Conservation (phyloP, 2,113 vertebrate genomes). For the Halcyon malimbica region DNA sequence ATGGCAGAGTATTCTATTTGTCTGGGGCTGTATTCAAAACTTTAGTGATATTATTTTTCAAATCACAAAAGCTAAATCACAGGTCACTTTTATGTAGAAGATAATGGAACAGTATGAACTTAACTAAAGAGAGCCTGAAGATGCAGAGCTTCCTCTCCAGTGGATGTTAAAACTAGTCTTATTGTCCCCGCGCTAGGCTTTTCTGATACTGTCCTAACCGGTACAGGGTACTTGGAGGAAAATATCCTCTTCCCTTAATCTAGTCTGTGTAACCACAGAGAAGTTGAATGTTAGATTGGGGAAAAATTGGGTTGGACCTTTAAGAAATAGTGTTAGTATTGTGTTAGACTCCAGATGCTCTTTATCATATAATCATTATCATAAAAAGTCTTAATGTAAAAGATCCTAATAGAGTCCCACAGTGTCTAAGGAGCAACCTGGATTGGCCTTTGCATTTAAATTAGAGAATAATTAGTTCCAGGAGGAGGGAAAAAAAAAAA, state of each 20-base stretch:
- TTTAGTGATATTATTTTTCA: not conserved
- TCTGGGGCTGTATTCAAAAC: not conserved
- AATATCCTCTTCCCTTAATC: not conserved
- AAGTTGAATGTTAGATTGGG: not conserved
- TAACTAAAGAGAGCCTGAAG: not conserved
- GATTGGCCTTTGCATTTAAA: slow-evolving; percentile 75
- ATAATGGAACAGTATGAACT: not conserved
- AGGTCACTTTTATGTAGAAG: not conserved
- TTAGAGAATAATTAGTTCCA: slow-evolving; percentile 75
- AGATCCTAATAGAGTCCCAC: slow-evolving; percentile 60
- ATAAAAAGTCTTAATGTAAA: slow-evolving; percentile 76
- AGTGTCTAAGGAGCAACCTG: slow-evolving; percentile 64
- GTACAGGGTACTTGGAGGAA: not conserved
- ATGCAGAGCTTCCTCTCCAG: not conserved
- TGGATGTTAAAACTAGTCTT: not conserved
- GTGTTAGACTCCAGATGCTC: slow-evolving; percentile 75
- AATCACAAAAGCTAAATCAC: not conserved
- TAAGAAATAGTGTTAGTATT: slow-evolving; percentile 68
- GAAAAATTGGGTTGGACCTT: slow-evolving; percentile 54
- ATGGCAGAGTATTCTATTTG: not conserved
- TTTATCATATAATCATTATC: slow-evolving; percentile 77
- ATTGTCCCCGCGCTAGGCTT: rapidly evolving
- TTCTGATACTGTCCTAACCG: not conserved
- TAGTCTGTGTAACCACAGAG: not conserved
- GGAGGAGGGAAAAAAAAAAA: slow-evolving; percentile 30